Evolutionary conservation across 2,113 vertebrate species (phyloP).

Genomic region (Noturus placidus): DNA sequence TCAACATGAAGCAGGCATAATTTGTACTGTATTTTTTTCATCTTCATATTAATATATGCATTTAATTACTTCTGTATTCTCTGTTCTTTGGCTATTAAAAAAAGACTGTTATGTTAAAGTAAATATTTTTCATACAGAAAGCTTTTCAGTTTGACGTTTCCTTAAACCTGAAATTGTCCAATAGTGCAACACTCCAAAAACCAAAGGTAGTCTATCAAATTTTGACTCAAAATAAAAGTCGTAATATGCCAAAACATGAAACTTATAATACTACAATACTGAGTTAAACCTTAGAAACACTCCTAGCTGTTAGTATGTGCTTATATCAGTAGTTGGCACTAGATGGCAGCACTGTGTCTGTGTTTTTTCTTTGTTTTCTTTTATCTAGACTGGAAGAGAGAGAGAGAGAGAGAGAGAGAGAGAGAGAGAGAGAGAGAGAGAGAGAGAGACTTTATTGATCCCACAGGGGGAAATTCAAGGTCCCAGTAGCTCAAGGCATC

Average conservation of each 20-base stretch:
- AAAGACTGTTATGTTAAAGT: not conserved
- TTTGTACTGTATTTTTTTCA: not conserved
- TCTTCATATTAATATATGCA: not conserved
- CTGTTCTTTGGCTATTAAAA: not conserved
- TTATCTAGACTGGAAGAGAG: not conserved
- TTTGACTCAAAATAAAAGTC: not conserved
- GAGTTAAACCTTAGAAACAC: no score
- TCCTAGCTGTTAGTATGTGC: not conserved
- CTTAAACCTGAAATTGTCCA: not conserved
- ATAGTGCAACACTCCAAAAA: not conserved
- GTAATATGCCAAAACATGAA: not conserved
- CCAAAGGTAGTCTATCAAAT: not conserved
- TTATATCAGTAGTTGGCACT: not conserved
- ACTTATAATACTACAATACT: no score
- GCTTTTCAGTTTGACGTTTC: not conserved
- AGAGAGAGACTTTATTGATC: no score
- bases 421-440: no score
- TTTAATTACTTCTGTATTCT: not conserved
- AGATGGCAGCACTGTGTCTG: not conserved
- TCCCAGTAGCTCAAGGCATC: no score
- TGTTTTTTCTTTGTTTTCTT: not conserved
- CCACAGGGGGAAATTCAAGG: no score
- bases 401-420: no score
- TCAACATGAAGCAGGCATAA: not conserved
- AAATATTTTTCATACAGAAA: no score